Evolutionary conservation across 2,888 invertebrate species (phyloP).

Genomic region (Oscheius sp.): DNA sequence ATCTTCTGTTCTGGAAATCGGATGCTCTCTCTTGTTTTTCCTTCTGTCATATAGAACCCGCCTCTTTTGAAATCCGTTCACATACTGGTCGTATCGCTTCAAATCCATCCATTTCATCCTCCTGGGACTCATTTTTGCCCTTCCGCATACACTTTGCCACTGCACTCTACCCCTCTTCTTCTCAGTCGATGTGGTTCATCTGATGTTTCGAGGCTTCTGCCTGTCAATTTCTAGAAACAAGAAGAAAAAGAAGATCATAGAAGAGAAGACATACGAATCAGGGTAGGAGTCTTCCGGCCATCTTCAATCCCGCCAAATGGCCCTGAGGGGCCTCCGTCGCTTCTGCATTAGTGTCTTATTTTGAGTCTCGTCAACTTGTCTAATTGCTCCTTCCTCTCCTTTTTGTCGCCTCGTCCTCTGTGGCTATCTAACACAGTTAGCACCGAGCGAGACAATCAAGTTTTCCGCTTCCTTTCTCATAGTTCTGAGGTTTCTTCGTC

Average conservation of each 20-base stretch:
- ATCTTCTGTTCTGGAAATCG: too few species aligned
- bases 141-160: conserved; percentile 28
- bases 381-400: conserved; percentile 6
- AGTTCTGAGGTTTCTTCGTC: not conserved
- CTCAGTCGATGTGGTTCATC: conserved; percentile 18
- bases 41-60: not conserved
- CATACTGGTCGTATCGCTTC: conserved; percentile 18
- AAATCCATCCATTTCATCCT: conserved; percentile 12
- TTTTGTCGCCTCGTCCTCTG: not conserved
- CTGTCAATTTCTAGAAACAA: too few species aligned
- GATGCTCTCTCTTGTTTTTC: not conserved
- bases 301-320: too few species aligned
- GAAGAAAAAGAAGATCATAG: too few species aligned
- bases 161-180: not conserved
- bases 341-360: conserved; percentile 20
- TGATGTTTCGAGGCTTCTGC: conserved; percentile 23
- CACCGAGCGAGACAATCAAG: conserved; percentile 1
- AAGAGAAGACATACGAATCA: too few species aligned
- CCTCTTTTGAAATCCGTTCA: not conserved
- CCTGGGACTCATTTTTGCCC: conserved; percentile 28
- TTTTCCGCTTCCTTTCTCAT: not conserved
- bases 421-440: conserved; percentile 10
- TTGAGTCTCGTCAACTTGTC: conserved; percentile 13
- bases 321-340: conserved; percentile 24
- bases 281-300: too few species aligned